A percentile compares a stretch with the other conserved stretches of the same genome.
Conservation (phyloP, 2,888 invertebrate genomes). For the Onchidella celtica region DNA sequence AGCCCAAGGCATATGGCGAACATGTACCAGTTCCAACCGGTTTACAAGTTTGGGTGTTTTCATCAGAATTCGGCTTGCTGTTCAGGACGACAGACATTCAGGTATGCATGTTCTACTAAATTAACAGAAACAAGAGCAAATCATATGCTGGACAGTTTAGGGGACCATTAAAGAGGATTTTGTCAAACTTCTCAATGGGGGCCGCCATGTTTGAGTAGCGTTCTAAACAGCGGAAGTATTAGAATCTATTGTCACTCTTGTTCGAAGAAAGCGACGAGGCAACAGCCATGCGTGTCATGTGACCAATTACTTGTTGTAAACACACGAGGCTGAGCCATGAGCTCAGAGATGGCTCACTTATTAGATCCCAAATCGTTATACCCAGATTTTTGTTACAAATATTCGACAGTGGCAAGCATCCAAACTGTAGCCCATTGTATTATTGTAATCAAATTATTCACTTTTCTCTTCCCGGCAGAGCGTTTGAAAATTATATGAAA, state of each 20-base stretch:
- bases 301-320: constrained; percentile 50
- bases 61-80: constrained; percentile 54
- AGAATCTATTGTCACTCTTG: constrained; percentile 8
- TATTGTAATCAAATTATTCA: too few species aligned
- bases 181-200: constrained; percentile 59
- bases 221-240: constrained; percentile 70
- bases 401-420: too few species aligned
- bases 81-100: constrained; percentile 31
- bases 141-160: background rate
- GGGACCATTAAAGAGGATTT: background rate
- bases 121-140: background rate
- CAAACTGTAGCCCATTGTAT: too few species aligned
- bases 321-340: constrained; percentile 4
- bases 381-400: too few species aligned
- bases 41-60: constrained; percentile 71
- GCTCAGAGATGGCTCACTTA: background rate
- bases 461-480: too few species aligned
- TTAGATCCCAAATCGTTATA: too few species aligned
- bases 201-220: constrained; percentile 72
- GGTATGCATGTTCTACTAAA: constrained; percentile 43
- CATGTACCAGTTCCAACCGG: constrained; percentile 79
- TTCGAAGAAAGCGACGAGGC: constrained; percentile 21
- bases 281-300: constrained; percentile 53
- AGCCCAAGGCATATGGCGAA: constrained; percentile 71
- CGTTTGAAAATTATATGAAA: too few species aligned